Base-by-base conservation (phyloP, 2,888 invertebrate species). In the Zootermopsis nevadensis region DNA sequence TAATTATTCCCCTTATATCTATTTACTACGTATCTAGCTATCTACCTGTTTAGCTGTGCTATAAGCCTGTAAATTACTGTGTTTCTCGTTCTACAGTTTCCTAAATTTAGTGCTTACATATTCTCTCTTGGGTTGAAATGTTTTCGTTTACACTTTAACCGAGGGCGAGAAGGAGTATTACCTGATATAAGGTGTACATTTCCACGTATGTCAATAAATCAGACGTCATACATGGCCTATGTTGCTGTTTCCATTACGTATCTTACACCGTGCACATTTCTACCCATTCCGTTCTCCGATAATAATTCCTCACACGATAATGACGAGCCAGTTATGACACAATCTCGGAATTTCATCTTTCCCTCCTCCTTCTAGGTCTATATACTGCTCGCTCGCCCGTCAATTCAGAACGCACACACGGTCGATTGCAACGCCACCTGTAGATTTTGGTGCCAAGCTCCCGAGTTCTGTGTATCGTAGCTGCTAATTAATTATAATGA, bases 241-340 rank as follows among this genome's bases (percentile, higher is more conserved):
- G n/a, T 4, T 19, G 3, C 19, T 48, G 10, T 48, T 27, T 60
- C n/a, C n/a, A 60, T 60, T 27, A 1, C n/a, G n/a, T 27, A 27
- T 1, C 60, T n/a, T 22, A 33, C 69, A 69, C 31, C 4, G 69
- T 30, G 69, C 69, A 69, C 69, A 69, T 69, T 69, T 69, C 31
- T 33, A 69, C 69, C 10, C 19, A 31, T 22, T 33, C 69, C 33
- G 19, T 33, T 15, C 69, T 69, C 69, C 66, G 19, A n/a, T 66
- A 66, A 66, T 66, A 66, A 27, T 66, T 66, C 66, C 69, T 69
- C 69, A 30, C 69, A 69, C 33, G 33, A 69, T 69, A 69, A 69
- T 77, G 81, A 82, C 82, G 82, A 66, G 82, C 82, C 66, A 67
- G 82, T 82, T 82, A 82, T 66, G 77, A 82, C 66, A 77, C 82